Conservation (phyloP, 2,888 invertebrate species). For the Amblyjoppa proteus region DNA sequence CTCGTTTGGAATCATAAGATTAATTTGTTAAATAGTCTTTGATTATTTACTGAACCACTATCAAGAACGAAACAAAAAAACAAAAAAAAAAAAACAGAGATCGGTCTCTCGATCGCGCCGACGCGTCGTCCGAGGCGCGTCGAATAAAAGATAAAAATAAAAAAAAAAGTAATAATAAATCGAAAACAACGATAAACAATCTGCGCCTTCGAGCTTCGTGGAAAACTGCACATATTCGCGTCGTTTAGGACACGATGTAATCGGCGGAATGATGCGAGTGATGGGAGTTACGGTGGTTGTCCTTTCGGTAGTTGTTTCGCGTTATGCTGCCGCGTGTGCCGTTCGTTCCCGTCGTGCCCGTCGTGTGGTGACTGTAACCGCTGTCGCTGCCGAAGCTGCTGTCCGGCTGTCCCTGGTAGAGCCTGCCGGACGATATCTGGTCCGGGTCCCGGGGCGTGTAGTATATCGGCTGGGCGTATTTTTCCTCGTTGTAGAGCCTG, state of each 20-base stretch:
- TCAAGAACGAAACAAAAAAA: neutral
- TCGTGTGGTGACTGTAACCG: constrained; percentile 93
- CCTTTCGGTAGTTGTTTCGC: constrained; percentile 80
- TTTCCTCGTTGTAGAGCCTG: constrained; percentile 79
- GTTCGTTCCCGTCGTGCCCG: constrained; percentile 87
- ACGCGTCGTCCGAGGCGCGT: constrained; percentile 18
- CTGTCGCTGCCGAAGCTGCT: constrained; percentile 94
- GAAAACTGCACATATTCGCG: neutral
- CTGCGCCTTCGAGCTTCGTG: neutral
- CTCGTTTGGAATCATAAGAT: constrained; percentile 73
- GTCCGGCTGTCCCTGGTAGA: constrained; percentile 82
- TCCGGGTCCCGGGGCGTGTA: constrained; percentile 79
- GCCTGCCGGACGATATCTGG: constrained; percentile 76
- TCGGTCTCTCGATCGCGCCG: constrained; percentile 61
- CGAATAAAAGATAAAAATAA: constrained; percentile 14
- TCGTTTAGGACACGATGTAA: constrained; percentile 80
- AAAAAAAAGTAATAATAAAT: neutral
- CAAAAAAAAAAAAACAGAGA: constrained; percentile 61
- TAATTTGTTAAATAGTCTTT: constrained; percentile 78
- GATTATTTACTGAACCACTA: constrained; percentile 31
- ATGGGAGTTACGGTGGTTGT: constrained; percentile 81
- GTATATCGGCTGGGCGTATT: constrained; percentile 81
- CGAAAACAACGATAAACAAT: neutral
- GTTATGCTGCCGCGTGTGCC: constrained; percentile 77
- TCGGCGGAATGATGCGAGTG: constrained; percentile 81